These are phyloP conservation scores for Plagiodera versicolora DNA, from an alignment of 2,888 invertebrate species.

Conservation along the genomic window DNA sequence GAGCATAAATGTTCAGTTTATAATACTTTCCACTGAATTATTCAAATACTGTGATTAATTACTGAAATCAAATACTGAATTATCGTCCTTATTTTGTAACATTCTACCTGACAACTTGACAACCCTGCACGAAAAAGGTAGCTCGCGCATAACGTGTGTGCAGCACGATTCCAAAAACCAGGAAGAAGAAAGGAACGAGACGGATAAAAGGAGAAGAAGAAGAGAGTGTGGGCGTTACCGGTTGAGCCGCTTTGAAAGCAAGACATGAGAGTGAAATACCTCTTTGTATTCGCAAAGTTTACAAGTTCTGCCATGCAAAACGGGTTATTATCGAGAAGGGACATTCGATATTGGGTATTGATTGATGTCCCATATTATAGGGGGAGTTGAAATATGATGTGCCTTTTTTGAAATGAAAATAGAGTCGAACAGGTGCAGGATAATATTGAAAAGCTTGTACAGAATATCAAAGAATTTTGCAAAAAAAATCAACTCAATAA, in stretches of 20 bases:
- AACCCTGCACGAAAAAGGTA: background rate
- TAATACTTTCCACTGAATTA: no score
- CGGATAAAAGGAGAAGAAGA: background rate
- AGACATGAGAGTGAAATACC: background rate
- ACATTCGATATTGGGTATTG: background rate
- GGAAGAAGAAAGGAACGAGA: conserved; percentile 14
- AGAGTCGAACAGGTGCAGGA: no score
- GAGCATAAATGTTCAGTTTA: no score
- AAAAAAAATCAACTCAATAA: no score
- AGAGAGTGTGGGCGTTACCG: background rate
- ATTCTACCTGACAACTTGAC: no score
- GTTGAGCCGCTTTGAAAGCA: background rate
- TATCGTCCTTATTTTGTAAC: no score
- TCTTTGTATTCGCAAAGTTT: no score
- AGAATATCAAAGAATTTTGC: no score
- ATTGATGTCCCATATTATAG: background rate
- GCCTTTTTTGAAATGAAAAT: no score
- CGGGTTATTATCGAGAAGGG: background rate
- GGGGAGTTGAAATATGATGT: background rate
- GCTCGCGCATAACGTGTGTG: conserved; percentile 22
- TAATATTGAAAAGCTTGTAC: no score
- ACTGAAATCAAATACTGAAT: no score
- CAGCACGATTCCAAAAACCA: conserved; percentile 18
- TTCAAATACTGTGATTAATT: no score
- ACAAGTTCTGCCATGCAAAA: background rate